These are phyloP conservation scores for Acromyrmex echinatior DNA, from an alignment of 1,140 invertebrate species.

Conservation along the genomic window DNA sequence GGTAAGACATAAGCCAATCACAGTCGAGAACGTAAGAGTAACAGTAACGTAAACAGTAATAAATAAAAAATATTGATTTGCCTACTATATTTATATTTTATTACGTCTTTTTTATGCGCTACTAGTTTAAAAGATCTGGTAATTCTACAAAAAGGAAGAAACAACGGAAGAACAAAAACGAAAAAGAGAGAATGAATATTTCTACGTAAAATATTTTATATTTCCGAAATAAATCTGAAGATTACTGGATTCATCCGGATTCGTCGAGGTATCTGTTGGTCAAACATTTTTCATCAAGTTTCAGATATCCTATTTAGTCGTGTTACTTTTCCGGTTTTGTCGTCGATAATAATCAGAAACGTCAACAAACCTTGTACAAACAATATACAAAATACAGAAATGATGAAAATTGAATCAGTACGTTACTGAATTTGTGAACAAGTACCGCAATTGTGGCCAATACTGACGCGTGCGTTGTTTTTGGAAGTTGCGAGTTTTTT, in stretches of 20 bases:
- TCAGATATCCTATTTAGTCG: neutral
- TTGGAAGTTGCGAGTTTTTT: conserved; percentile 19
- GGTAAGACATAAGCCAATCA: too few species aligned
- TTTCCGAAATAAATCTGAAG: conserved; percentile 6
- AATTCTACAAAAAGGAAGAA: neutral
- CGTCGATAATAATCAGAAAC: neutral
- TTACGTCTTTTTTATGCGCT: too few species aligned
- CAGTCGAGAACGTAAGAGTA: too few species aligned
- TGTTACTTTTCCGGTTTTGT: conserved; percentile 7
- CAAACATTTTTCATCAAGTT: neutral
- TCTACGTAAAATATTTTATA: neutral
- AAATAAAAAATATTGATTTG: too few species aligned
- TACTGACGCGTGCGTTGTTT: conserved; percentile 33
- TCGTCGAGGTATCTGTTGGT: neutral
- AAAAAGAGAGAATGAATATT: neutral
- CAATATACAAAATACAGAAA: neutral
- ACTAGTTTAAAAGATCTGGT: neutral
- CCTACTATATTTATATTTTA: too few species aligned
- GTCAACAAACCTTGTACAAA: neutral
- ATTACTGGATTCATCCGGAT: neutral
- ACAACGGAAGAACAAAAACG: neutral
- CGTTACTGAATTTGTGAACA: conserved; percentile 19
- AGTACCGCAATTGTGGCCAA: conserved; percentile 21
- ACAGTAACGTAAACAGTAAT: too few species aligned
- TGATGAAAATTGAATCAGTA: conserved; percentile 22